Percentiles rank a stretch among this genome's conserved stretches.
These are phyloP conservation scores for Diachasmimorpha longicaudata DNA, from an alignment of 1,140 invertebrate genomes.

Conservation along the genomic window DNA sequence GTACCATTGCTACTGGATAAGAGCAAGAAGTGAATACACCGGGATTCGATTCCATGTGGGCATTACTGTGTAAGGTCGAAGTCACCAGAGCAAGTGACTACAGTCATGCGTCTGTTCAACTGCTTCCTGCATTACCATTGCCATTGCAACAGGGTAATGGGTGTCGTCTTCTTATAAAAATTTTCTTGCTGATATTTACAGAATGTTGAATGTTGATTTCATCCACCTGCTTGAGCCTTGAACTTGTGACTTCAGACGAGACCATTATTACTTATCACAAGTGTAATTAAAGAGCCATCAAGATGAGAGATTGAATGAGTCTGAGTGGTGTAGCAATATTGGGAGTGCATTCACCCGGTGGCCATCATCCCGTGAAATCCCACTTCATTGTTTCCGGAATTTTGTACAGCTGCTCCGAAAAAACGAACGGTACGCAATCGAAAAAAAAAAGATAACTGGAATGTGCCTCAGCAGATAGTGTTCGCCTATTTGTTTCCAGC, in stretches of 20 bases:
- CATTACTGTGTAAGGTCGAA: conserved; percentile 18
- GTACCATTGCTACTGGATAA: neutral
- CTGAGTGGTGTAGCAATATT: neutral
- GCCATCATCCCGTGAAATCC: conserved; percentile 20
- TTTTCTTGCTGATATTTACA: neutral
- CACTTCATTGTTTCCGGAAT: neutral
- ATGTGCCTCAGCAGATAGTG: neutral
- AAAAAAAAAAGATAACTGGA: neutral
- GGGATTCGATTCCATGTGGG: conserved; percentile 15
- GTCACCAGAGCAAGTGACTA: neutral
- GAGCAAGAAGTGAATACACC: neutral
- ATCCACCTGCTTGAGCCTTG: too few species aligned
- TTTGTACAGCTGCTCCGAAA: neutral
- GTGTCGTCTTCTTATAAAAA: neutral
- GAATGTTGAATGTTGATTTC: neutral
- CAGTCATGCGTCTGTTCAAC: neutral
- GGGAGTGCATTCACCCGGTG: conserved; percentile 15
- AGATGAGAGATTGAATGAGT: conserved; percentile 7
- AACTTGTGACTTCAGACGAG: neutral
- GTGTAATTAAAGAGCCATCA: neutral
- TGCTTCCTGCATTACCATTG: conserved; percentile 17
- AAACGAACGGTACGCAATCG: conserved; percentile 1
- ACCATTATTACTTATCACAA: neutral
- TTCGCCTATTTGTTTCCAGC: neutral
- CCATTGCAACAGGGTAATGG: neutral